Conservation (phyloP, 64 coral and sea anemone genomes). For the Exaiptasia diaphana region DNA sequence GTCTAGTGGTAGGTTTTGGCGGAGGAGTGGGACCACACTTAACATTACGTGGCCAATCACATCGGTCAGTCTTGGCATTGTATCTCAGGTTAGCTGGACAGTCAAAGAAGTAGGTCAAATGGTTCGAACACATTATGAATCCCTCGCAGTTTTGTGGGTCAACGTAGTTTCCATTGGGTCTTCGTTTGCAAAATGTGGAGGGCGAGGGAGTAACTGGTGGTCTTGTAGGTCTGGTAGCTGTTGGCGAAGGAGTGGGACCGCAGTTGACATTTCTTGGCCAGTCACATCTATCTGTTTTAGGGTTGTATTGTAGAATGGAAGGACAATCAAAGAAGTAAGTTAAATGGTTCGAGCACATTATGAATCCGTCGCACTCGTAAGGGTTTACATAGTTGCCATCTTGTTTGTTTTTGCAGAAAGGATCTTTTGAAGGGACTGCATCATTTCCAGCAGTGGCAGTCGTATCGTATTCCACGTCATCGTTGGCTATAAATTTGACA, state of each 20-base stretch:
- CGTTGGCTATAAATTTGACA: background rate
- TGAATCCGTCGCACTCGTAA: background rate
- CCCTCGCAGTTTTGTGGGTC: conserved; percentile 32
- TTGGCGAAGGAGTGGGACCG: background rate
- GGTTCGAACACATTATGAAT: conserved; percentile 42
- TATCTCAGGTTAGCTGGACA: conserved; percentile 39
- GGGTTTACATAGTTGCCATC: conserved; percentile 12
- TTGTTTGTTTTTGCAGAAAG: background rate
- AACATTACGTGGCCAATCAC: conserved; percentile 48
- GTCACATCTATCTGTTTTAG: background rate
- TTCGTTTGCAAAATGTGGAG: background rate
- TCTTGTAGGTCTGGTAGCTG: background rate
- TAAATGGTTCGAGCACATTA: background rate
- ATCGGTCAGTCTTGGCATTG: background rate
- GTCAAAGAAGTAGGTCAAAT: background rate
- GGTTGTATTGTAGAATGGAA: background rate
- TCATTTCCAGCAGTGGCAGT: background rate
- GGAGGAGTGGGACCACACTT: conserved; percentile 1
- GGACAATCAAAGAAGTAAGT: background rate
- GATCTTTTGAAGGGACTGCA: background rate
- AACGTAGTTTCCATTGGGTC: conserved; percentile 29
- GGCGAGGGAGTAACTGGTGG: background rate
- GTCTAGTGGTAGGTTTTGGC: background rate
- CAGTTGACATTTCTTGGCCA: background rate
- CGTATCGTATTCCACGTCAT: background rate